Evolutionary conservation across 2,888 invertebrate species (phyloP), one percentile per base, ranked within the genome.

Genomic region (Leptinotarsa rubiginosa): DNA sequence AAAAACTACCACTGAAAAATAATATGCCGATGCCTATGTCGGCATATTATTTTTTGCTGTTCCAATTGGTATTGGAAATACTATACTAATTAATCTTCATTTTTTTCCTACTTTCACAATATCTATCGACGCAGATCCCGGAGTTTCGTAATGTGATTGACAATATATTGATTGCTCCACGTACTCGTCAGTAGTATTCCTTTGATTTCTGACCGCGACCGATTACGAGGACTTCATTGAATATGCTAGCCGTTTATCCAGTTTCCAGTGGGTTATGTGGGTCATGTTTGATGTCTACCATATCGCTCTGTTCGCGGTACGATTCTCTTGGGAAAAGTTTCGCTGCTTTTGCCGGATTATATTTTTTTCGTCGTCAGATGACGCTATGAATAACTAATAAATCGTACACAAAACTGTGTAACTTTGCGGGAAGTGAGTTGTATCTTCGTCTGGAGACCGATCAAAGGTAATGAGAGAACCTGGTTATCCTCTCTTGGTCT

Each of bases 251-350:
- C 31, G 31, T 62, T 62, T 62, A 41, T 62, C n/a, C 49, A 62
- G 65, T 16, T 54, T 64, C 64, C 2, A 50, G 62, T n/a, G n/a
- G 68, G 31, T 72, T 59, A 72, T 64, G 67, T 72, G 68, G 72
- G 62, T 66, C 68, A 64, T 56, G 72, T 47, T 47, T 72, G 59
- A 52, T 25, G 67, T 68, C 62, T 62, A 50, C 41, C n/a, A 16
- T 12, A 62, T 62, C 62, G 25, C 22, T 59, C 4, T 22, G 56
- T 12, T 56, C 25, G 20, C 56, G 22, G 10, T 15, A 56, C 56
- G 41, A n/a, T 41, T 31, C 62, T 62, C 62, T 62, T 31, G 62
- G 31, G 62, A 62, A 62, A 31, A 1, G 62, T 62, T 62, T 62
- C 20, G 31, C 62, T 62, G 62, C 62, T n/a, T 41, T 16, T 12